Evolutionary conservation across 2,113 vertebrate genomes (phyloP).

Genomic region (Tricholaema leucomelas): DNA sequence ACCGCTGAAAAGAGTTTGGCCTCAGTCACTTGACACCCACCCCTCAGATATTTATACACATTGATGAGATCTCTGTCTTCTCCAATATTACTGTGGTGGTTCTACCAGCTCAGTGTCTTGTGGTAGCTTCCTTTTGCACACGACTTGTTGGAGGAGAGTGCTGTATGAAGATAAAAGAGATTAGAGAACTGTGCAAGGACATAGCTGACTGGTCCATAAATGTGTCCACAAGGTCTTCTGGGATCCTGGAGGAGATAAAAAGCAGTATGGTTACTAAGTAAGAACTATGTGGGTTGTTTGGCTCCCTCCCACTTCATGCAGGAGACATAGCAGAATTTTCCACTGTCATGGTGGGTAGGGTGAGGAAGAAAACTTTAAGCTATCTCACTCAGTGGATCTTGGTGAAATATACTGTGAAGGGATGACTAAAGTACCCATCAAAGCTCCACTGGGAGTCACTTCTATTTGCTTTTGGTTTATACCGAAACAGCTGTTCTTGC

Average conservation of each 20-base stretch:
- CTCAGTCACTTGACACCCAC: too few relatives aligned
- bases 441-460: background rate
- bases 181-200: background rate
- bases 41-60: too few relatives aligned
- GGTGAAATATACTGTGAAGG: background rate
- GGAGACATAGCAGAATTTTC: background rate
- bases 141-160: background rate
- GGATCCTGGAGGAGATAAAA: background rate
- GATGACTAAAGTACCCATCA: background rate
- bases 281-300: background rate
- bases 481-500: background rate
- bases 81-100: rapidly evolving
- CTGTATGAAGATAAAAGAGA: background rate
- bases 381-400: background rate
- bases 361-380: background rate
- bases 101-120: background rate
- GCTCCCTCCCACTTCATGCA: background rate
- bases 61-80: too few relatives aligned
- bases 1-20: too few relatives aligned
- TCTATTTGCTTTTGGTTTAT: background rate
- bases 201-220: background rate
- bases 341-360: background rate
- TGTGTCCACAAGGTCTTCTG: background rate
- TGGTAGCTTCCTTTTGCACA: background rate
- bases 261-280: background rate